phyloP scores from a whole-genome alignment of 2,113 vertebrate genomes.

The Centropristis striata region DNA sequence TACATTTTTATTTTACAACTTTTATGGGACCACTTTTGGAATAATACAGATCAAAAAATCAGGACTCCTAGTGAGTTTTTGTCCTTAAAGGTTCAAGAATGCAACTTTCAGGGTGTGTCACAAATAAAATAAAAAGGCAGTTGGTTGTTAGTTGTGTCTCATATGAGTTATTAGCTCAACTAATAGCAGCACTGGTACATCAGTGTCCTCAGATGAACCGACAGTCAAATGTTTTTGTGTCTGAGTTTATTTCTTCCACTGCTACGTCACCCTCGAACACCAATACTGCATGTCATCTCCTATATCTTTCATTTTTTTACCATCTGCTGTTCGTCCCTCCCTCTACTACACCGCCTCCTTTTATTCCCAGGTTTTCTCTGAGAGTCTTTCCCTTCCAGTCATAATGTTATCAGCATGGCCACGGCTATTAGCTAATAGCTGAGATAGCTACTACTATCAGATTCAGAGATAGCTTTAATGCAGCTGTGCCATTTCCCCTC shows the following conservation, averaged over 20 bases:
- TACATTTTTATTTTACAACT: background rate
- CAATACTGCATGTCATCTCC: background rate
- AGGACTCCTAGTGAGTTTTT: background rate
- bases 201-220: conserved; percentile 53
- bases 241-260: conserved; percentile 21
- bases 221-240: conserved; percentile 31
- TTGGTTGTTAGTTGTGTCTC: conserved; percentile 23
- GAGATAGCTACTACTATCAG: conserved; percentile 68
- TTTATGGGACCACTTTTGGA: background rate
- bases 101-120: conserved; percentile 50
- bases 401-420: conserved; percentile 68
- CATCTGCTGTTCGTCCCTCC: conserved; percentile 14
- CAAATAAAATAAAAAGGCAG: conserved; percentile 28
- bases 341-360: background rate
- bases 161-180: conserved; percentile 18
- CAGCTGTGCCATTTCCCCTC: conserved; percentile 75
- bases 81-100: conserved; percentile 24
- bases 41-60: conserved; percentile 1
- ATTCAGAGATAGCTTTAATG: conserved; percentile 74
- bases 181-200: conserved; percentile 6
- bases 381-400: conserved; percentile 45
- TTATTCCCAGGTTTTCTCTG: conserved; percentile 19
- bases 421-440: conserved; percentile 81
- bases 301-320: conserved; percentile 24
- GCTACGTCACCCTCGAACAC: conserved; percentile 15